Base-by-base conservation (phyloP, 1,140 invertebrate genomes). In the Drosophila sp. region DNA sequence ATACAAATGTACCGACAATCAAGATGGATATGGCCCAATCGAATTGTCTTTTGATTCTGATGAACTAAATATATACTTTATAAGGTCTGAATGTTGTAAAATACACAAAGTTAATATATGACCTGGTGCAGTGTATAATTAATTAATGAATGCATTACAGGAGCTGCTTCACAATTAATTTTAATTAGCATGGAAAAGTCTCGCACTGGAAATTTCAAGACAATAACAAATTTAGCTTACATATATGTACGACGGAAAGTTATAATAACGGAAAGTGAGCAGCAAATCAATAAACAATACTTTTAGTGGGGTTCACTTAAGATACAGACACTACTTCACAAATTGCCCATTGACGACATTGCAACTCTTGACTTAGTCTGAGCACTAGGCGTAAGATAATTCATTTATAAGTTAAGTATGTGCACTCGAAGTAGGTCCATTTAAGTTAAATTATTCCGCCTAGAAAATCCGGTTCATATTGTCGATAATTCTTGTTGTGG, bases 391-490 rank as follows among this genome's bases (percentile, higher is more conserved):
- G 38, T n/a, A 51, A 58, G 9, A 27, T 36, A 58, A 29, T 48
- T 34, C 36, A 57, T 41, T 56, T 41, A 34, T 36, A 29, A 21
- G 21, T 32, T 29, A 27, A 43, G 18, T 57, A 18, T 9, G 27
- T 13, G 14, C 14, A 51, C 29, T 34, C 32, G 8, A n/a, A 53
- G 57, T 25, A 27, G 45, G 67, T 53, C 7, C 46, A 72, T 34
- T 27, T 43, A 50, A 56, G 43, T 46, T 18, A 29, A 51, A 48
- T 29, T 11, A 41, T 21, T 51, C 8, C n/a, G 36, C 67, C 54
- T 54, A 27, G 70, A 25, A 46, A 67, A 54, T 67, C 70, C 70
- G 64, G 70, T 72, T 72, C 46, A 27, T n/a, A 64, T 64, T 45
- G 21, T 9, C 32, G 13, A 18, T 18, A 14, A 43, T 32, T 58